Evolutionary conservation across 1,140 invertebrate genomes (phyloP), one percentile per base, ranked within the genome.

Genomic region (Drosophila lacertosa): DNA sequence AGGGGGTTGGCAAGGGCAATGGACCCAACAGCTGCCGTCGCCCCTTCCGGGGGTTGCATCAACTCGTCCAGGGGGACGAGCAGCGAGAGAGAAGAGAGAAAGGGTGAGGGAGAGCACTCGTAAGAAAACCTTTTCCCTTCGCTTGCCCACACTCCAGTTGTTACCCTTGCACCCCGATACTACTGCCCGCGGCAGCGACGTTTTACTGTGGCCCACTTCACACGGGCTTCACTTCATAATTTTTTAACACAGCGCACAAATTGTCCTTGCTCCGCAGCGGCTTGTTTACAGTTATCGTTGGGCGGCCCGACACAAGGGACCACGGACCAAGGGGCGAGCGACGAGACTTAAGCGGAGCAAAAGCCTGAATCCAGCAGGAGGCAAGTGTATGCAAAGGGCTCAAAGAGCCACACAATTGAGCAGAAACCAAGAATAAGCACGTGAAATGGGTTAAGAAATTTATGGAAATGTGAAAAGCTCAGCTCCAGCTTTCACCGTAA

Each of bases 141-240:
- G 44, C 48, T 42, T 50, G 51, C 51, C 32, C 37, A 62, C 45
- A 48, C 48, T 44, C n/a, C 10, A 24, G 32, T 2, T 11, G 32
- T 59, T 29, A 5, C 11, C 50, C 24, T 18, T 44, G 18, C 32
- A 40, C 37, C 26, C 58, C 29, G 22, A 20, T 11, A 37, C 29
- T 18, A 15, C 45, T 42, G 55, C 57, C 40, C 54, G 40, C 58
- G 60, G 58, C 72, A 44, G 44, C 33, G 72, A 63, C 77, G 45
- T 59, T 80, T 57, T 57, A 77, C 77, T 68, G 67, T 80, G 74
- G 70, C 63, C 75, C 78, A 81, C 78, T 81, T 73, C 68, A 81
- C 67, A 73, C 58, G 73, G 48, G 67, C 55, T 29, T 29, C 26
- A 29, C 64, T 68, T 65, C 62, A 70, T 65, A 57, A 68, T 68